These are phyloP conservation scores for Dendrolimus kikuchii DNA, from an alignment of 1,140 invertebrate species.

Conservation along the genomic window DNA sequence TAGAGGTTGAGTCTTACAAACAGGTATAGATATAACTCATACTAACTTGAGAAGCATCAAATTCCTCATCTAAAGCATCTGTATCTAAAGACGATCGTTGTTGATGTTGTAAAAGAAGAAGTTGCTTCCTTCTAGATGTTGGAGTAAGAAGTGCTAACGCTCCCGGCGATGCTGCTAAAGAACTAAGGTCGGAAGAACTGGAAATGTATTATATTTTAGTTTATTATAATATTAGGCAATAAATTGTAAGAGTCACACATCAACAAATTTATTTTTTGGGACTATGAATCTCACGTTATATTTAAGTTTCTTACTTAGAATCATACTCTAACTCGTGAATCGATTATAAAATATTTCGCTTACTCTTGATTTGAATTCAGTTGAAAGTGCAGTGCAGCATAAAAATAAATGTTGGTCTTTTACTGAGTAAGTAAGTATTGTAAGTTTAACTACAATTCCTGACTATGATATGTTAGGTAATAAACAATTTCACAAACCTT, in stretches of 20 bases:
- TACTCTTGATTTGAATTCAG: no score
- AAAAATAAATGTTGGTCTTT: slow-evolving; percentile 7
- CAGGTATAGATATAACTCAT: not conserved
- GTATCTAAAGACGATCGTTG: slow-evolving; percentile 89
- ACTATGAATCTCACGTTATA: no score
- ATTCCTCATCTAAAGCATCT: slow-evolving; percentile 83
- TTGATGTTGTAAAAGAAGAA: slow-evolving; percentile 84
- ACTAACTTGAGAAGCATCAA: slow-evolving; percentile 69
- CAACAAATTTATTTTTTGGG: no score
- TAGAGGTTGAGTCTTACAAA: no score
- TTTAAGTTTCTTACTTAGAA: no score
- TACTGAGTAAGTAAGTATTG: slow-evolving; percentile 2
- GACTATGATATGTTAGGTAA: not conserved
- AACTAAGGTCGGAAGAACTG: slow-evolving; percentile 75
- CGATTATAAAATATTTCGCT: no score
- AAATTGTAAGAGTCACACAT: no score
- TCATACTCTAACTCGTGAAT: no score
- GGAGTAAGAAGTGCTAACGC: slow-evolving; percentile 79
- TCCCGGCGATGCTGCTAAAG: slow-evolving; percentile 70
- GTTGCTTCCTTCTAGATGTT: slow-evolving; percentile 81
- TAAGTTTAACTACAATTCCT: not conserved
- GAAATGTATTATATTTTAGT: slow-evolving; percentile 6
- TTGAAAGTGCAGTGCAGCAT: no score
- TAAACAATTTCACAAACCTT: slow-evolving; percentile 37
- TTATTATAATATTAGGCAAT: no score